Evolutionary conservation across 2,797 vertebrate genomes (phyloP).

Genomic region (Gastrophryne carolinensis): DNA sequence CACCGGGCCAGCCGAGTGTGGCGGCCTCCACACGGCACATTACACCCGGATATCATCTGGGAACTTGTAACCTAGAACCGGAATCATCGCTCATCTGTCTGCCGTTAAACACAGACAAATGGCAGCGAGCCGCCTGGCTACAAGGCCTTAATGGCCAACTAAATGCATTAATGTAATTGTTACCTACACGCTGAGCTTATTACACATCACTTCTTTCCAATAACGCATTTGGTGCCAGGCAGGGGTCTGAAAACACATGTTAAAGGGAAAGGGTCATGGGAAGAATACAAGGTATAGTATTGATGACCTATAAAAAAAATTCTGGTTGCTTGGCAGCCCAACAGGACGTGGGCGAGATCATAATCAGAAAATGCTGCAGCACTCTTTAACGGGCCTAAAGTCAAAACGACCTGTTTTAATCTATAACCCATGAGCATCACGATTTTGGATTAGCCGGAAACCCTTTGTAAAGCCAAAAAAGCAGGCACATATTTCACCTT

Average conservation of each 20-base stretch:
- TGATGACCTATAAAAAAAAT: too few species aligned
- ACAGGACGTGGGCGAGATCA: too few species aligned
- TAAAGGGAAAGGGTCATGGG: too few species aligned
- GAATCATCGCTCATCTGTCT: constrained; percentile 19
- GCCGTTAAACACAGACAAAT: constrained; percentile 31
- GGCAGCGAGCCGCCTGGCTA: background rate
- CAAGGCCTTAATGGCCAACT: constrained; percentile 25
- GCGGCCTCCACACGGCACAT: constrained; percentile 28
- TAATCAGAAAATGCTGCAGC: too few species aligned
- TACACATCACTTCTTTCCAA: background rate
- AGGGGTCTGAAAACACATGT: background rate
- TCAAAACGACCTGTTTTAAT: too few species aligned
- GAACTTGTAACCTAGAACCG: constrained; percentile 6
- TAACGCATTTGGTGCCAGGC: background rate
- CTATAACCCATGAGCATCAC: too few species aligned
- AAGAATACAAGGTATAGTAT: too few species aligned
- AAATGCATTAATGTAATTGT: constrained; percentile 28
- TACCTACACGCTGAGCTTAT: constrained; percentile 8
- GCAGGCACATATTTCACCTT: too few species aligned
- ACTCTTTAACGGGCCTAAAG: too few species aligned
- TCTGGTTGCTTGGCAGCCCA: too few species aligned
- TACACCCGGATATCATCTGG: constrained; percentile 6
- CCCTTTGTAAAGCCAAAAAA: too few species aligned
- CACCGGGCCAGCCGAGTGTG: background rate
- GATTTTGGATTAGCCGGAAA: too few species aligned